phyloP scores from a whole-genome alignment of 1,140 invertebrate species.

The Hycleus cichorii region DNA sequence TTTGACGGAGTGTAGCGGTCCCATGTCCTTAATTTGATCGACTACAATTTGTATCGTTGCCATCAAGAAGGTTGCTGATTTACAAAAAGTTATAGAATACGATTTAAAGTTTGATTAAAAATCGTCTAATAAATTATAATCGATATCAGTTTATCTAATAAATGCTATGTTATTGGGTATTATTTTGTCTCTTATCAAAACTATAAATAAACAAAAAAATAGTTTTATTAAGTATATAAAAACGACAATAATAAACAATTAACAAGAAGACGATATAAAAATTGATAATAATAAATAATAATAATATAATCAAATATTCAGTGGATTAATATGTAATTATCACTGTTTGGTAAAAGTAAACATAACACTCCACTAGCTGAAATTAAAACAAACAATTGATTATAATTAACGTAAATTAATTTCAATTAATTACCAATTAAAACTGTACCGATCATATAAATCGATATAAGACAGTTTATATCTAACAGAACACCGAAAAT shows the following conservation, averaged over 20 bases:
- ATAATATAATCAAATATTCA: constrained; percentile 1
- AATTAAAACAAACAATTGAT: constrained; percentile 33
- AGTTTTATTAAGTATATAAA: neutral
- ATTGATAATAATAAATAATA: constrained; percentile 9
- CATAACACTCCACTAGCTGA: constrained; percentile 46
- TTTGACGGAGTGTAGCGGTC: no score
- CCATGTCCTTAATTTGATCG: no score
- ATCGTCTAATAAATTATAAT: no score
- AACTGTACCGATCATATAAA: constrained; percentile 47
- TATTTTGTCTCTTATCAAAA: neutral
- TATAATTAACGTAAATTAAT: neutral
- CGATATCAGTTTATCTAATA: no score
- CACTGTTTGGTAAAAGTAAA: constrained; percentile 43
- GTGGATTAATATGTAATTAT: constrained; percentile 19
- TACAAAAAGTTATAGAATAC: no score
- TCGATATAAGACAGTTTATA: constrained; percentile 47
- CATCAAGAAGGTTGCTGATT: no score
- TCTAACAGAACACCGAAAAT: constrained; percentile 49
- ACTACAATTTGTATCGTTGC: no score
- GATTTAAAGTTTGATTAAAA: no score
- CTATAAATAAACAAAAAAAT: no score
- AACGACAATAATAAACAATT: no score
- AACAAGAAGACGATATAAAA: neutral
- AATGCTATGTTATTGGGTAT: no score
- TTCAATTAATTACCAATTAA: constrained; percentile 43